A percentile compares a stretch with the other conserved stretches of the same genome.
phyloP scores from a whole-genome alignment of 2,888 invertebrate genomes.

The Podabrus alpinus region DNA sequence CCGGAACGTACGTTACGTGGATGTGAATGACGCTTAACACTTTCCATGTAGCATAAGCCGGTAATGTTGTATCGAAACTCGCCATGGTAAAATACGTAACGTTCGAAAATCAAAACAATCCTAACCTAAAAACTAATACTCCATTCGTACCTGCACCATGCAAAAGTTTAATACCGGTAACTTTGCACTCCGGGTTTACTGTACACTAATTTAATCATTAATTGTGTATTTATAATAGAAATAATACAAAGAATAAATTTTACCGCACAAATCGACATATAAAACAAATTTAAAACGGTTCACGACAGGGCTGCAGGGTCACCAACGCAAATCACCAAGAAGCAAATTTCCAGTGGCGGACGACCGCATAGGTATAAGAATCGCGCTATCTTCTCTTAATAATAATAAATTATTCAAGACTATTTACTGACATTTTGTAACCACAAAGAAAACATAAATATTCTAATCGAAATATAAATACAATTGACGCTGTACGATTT shows the following conservation, averaged over 20 bases:
- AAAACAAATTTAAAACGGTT: neutral
- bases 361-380: no score
- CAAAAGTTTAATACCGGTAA: neutral
- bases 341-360: no score
- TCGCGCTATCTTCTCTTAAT: no score
- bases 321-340: no score
- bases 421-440: no score
- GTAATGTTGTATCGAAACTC: conserved; percentile 34
- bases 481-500: no score
- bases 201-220: neutral
- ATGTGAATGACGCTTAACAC: no score
- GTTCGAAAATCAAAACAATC: neutral
- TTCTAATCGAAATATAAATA: no score
- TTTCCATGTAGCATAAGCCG: conserved; percentile 61
- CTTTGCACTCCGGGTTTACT: neutral
- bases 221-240: neutral
- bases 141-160: neutral
- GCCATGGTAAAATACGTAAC: conserved; percentile 11
- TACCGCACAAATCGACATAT: neutral
- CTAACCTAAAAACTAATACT: neutral
- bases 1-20: no score
- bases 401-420: no score
- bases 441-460: no score
- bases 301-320: no score
- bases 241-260: neutral